Base-by-base conservation (phyloP, 2,113 vertebrate genomes). In the Gadus macrocephalus region DNA sequence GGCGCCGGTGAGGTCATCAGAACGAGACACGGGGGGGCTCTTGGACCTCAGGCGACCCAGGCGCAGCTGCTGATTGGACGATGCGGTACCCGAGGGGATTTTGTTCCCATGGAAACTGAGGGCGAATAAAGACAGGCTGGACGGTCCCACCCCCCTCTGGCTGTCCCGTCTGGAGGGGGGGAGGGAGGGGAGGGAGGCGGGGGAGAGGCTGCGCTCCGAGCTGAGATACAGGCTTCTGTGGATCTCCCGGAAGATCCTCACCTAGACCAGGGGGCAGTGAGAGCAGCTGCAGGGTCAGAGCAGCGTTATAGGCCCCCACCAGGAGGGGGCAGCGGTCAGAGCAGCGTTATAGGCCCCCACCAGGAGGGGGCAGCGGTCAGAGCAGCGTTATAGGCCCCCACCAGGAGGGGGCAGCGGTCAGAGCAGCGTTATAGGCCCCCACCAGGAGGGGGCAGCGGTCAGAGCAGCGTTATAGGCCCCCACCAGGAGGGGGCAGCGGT, bases 171-270 rank as follows among this genome's bases (percentile, higher is more conserved):
- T 82, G 66, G 76, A 58, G 6, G 85, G 76, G 3, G 83, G 62
- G 9, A 84, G 68, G 22, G 81, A 71, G 3, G 83, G 62, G 9
- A 84, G 68, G 22, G 81, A 71, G 27, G 86, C 25, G 0, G 87
- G 77, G 70, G 78, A 78, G 59, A 87, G 77, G 69, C 70, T 78
- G 25, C 84, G 70, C 67, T 87, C 86, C 1, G 91, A 89, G 72
- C 89, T 91, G 8, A 89, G 87, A 71, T 90, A 89, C 75, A 94
- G 81, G 68, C 91, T 94, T 83, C 90, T 74, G 0, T 94, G 92
- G 79, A 95, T 94, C 86, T 95, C 94, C 17, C 81, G 82, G 79
- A 95, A 96, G 84, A 96, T 95, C 76, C 93, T 87, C 28, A 93
- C 91, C 90, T 96, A 78, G 38, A 35, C 31, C 8, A 2, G 35